phyloP scores from a whole-genome alignment of 1,140 invertebrate genomes.

The Gonatopus flavifemur region DNA sequence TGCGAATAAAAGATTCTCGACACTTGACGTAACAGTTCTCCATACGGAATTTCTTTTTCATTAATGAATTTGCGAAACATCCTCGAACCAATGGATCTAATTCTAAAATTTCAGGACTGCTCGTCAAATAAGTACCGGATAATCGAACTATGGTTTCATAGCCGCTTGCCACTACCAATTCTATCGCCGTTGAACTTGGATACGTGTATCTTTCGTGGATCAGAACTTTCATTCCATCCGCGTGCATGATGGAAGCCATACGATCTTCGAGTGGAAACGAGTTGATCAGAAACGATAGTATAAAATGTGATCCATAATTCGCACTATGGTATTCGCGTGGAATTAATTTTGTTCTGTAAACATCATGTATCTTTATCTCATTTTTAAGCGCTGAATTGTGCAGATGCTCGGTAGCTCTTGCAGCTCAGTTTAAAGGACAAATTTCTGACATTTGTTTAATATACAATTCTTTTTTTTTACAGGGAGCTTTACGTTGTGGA shows the following conservation, averaged over 20 bases:
- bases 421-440: no score
- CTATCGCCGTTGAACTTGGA: constrained; percentile 19
- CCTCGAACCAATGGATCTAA: constrained; percentile 12
- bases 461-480: no score
- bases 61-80: constrained; percentile 1
- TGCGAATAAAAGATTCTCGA: constrained; percentile 9
- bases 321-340: constrained; percentile 3
- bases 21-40: constrained; percentile 30
- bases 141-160: constrained; percentile 25
- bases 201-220: constrained; percentile 29
- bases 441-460: no score
- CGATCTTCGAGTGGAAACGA: constrained; percentile 13
- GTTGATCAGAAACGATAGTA: constrained; percentile 27
- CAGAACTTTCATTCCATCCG: constrained; percentile 26
- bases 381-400: no score
- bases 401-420: no score
- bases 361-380: background rate
- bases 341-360: background rate
- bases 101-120: constrained; percentile 23
- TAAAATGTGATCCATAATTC: constrained; percentile 21
- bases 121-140: constrained; percentile 16
- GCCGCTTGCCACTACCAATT: constrained; percentile 17
- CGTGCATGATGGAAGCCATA: constrained; percentile 19
- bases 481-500: no score
- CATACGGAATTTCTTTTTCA: constrained; percentile 9